phyloP scores from a whole-genome alignment of 2,888 invertebrate genomes.

The Noctua janthina region DNA sequence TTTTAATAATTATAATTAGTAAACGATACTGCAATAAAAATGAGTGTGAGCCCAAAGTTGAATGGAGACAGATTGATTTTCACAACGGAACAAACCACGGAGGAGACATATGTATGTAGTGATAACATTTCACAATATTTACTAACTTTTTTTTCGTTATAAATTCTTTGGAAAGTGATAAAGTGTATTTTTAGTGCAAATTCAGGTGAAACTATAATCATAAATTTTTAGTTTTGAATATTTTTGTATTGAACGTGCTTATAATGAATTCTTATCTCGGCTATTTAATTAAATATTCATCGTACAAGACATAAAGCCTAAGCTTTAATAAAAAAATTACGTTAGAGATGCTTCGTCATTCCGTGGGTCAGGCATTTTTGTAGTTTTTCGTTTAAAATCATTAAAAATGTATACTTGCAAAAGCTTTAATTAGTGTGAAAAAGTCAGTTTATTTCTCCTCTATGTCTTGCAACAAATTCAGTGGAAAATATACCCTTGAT shows the following conservation, averaged over 20 bases:
- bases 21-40: constrained; percentile 40
- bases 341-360: background rate
- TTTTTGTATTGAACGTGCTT: background rate
- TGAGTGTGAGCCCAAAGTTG: constrained; percentile 42
- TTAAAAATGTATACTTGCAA: background rate
- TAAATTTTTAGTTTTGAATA: background rate
- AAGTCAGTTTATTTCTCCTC: background rate
- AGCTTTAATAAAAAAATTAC: background rate
- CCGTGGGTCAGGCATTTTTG: too few species aligned
- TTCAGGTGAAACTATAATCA: constrained; percentile 2
- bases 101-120: constrained; percentile 51
- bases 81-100: constrained; percentile 35
- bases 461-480: background rate
- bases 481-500: background rate
- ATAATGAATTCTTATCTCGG: background rate
- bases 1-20: constrained; percentile 38
- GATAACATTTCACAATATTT: constrained; percentile 32
- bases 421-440: background rate
- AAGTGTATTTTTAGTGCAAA: constrained; percentile 35
- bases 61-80: constrained; percentile 51
- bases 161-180: constrained; percentile 28
- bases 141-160: background rate
- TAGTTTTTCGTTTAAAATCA: background rate
- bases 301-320: background rate
- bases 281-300: constrained; percentile 1